These are phyloP conservation scores for Xylophagus ater DNA, from an alignment of 2,888 invertebrate genomes.

Conservation along the genomic window DNA sequence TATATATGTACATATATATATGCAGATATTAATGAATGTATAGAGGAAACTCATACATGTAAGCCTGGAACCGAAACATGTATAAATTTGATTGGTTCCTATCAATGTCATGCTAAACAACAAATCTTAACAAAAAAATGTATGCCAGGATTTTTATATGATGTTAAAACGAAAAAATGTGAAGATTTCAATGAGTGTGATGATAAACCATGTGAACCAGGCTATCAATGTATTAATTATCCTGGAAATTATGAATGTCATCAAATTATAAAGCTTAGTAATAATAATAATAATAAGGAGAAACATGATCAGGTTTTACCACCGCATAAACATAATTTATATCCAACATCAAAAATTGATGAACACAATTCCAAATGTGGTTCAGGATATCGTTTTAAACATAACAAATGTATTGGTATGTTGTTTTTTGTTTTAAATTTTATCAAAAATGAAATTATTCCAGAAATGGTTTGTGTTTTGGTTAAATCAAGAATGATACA, in stretches of 20 bases:
- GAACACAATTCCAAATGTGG: conserved; percentile 14
- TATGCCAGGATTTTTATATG: conserved; percentile 52
- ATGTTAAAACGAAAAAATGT: conserved; percentile 43
- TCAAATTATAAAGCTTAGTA: conserved; percentile 8
- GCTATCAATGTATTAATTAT: conserved; percentile 60
- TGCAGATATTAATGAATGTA: conserved; percentile 65
- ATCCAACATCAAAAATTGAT: no score
- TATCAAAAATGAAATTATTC: conserved; percentile 17
- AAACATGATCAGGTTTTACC: neutral
- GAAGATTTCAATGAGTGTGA: conserved; percentile 59
- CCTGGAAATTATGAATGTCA: conserved; percentile 60
- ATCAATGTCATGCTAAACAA: conserved; percentile 55
- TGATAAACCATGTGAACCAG: conserved; percentile 45
- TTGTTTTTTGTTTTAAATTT: neutral
- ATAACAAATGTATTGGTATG: conserved; percentile 21
- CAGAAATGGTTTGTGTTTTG: conserved; percentile 25
- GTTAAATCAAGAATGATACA: no score
- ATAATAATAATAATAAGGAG: neutral
- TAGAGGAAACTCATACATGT: conserved; percentile 52
- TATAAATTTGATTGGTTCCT: conserved; percentile 58
- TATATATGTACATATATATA: conserved; percentile 9
- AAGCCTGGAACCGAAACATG: conserved; percentile 54
- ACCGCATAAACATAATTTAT: no score
- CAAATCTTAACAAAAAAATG: conserved; percentile 45
- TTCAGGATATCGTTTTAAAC: conserved; percentile 17